These are phyloP conservation scores for Hirundo rustica DNA, from an alignment of 2,797 vertebrate genomes.

Conservation along the genomic window DNA sequence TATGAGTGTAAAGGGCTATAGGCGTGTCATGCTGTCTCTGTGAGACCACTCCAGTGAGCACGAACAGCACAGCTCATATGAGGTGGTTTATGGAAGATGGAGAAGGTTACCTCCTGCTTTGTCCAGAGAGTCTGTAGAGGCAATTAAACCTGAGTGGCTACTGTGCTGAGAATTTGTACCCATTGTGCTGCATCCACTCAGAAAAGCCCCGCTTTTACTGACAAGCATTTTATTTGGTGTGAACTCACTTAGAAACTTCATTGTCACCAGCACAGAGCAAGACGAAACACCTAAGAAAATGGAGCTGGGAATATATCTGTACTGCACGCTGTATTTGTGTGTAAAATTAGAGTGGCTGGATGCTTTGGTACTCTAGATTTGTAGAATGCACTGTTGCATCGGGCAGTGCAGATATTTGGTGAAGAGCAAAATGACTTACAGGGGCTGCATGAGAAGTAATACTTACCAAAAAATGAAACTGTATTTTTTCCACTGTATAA, in stretches of 20 bases:
- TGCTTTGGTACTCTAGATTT: background rate
- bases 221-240: background rate
- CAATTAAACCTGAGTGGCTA: background rate
- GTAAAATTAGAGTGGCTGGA: background rate
- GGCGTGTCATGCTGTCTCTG: background rate
- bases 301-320: background rate
- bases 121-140: background rate
- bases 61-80: background rate
- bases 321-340: background rate
- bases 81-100: background rate
- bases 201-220: background rate
- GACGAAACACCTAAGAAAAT: background rate
- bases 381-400: background rate
- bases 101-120: background rate
- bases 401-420: background rate
- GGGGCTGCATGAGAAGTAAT: background rate
- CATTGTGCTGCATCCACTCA: background rate
- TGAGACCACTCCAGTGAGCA: background rate
- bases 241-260: background rate
- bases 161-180: background rate
- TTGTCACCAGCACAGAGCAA: background rate
- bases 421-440: background rate
- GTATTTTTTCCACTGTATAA: background rate
- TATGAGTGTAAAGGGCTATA: background rate
- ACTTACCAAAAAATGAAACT: background rate